Evolutionary conservation across 2,888 invertebrate genomes (phyloP), one percentile per base, ranked within the genome.

Genomic region (Trissoscelio sp.): DNA sequence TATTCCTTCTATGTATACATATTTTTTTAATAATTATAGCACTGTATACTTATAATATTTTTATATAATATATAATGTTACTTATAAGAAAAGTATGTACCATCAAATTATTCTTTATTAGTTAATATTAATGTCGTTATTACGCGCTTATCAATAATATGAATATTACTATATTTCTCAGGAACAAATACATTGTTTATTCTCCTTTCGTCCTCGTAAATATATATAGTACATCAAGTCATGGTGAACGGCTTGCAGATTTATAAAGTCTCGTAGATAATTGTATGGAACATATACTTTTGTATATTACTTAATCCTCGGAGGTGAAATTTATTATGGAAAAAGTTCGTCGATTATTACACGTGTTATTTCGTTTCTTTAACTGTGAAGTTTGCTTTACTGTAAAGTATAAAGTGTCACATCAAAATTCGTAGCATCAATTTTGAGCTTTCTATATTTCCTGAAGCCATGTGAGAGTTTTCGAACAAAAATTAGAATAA

Each of bases 1-100:
- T 57, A 51, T 58, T 72, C 14, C 14, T 79, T 79, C 75, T 82
- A 75, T 79, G 79, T 77, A 69, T 79, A 75, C 69, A 75, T 82
- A 75, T 60, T 67, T 67, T 77, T 44, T 62, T 83, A 79, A 82
- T 82, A 75, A 78, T 79, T 70, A 81, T 84, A 80, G 82, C 82
- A 82, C 79, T 73, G 77, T 72, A 48, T 83, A 83, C 58, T 80
- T 69, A 83, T 84, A 80, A 80, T 83, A 81, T 74, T 67, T 57
- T 39, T 75, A 72, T 86, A 81, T 83, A 88, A 58, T 73, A 60
- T 78, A 86, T 89, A 88, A 87, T 87, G 82, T 89, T 89, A 89
- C 88, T 89, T 89, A 87, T 90, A 89, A 88, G 88, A 89, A 86
- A 90, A 89, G 88, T 90, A 90, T 90, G 87, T 90, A 90, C 89